Evolutionary conservation across 1,140 invertebrate genomes (phyloP).

Genomic region (Pachypeltis micranthus): DNA sequence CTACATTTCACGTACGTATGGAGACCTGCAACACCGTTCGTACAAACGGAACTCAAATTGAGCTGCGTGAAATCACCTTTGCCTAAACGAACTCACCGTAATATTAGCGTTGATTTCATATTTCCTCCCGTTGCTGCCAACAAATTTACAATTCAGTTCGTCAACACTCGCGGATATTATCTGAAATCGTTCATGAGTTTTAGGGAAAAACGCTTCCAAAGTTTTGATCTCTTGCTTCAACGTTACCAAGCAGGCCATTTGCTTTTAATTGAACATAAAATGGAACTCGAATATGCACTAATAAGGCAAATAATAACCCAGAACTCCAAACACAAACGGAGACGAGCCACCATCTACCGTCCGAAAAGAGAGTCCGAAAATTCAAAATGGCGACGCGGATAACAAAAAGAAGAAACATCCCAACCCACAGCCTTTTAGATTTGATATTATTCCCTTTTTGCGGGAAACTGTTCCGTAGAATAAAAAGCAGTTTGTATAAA

Average conservation of each 20-base stretch:
- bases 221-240: conserved; percentile 96
- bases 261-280: conserved; percentile 20
- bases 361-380: not conserved
- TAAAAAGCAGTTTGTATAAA: no score
- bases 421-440: no score
- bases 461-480: no score
- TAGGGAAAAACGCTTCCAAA: conserved; percentile 87
- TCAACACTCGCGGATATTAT: conserved; percentile 94
- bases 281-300: not conserved
- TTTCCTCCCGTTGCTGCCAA: conserved; percentile 85
- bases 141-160: conserved; percentile 92
- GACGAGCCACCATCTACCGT: not conserved
- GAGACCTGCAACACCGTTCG: not conserved
- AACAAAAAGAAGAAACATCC: not conserved
- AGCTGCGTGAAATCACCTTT: not conserved
- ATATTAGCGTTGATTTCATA: conserved; percentile 97
- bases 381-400: not conserved
- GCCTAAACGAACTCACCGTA: conserved; percentile 56
- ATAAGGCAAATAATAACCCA: not conserved
- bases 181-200: conserved; percentile 93
- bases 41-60: not conserved
- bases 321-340: not conserved
- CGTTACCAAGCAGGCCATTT: conserved; percentile 95
- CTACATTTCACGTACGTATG: not conserved
- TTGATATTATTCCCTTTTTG: no score